These are phyloP conservation scores for Caenorhabditis afra DNA, from an alignment of 2,888 invertebrate species.

Conservation along the genomic window DNA sequence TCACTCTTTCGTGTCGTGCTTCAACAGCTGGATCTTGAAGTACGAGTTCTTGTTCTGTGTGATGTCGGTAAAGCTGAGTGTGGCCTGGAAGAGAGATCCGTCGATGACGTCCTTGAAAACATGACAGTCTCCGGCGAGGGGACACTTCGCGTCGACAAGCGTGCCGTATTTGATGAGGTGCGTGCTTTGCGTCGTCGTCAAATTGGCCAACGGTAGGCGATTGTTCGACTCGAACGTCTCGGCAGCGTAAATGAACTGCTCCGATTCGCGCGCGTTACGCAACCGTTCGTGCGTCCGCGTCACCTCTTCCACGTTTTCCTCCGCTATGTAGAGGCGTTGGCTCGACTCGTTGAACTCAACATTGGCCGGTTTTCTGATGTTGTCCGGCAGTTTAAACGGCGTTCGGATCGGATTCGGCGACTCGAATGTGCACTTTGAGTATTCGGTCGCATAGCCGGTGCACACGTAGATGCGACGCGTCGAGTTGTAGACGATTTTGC, in stretches of 20 bases:
- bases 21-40: slow-evolving; percentile 93
- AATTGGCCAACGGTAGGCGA: background rate
- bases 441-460: slow-evolving; percentile 89
- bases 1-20: slow-evolving; percentile 84
- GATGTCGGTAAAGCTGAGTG: slow-evolving; percentile 86
- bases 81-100: slow-evolving; percentile 66
- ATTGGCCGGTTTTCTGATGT: slow-evolving; percentile 82
- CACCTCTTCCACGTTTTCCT: too few relatives aligned
- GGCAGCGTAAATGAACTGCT: slow-evolving; percentile 24
- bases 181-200: slow-evolving; percentile 81
- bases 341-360: slow-evolving; percentile 81
- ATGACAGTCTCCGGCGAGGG: slow-evolving; percentile 72
- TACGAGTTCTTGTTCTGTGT: slow-evolving; percentile 92
- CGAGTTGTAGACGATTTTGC: slow-evolving; percentile 67
- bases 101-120: slow-evolving; percentile 58
- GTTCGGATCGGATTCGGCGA: slow-evolving; percentile 87
- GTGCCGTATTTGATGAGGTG: slow-evolving; percentile 89
- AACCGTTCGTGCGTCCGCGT: too few relatives aligned
- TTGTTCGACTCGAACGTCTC: slow-evolving; percentile 27
- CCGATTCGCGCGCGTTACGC: too few relatives aligned
- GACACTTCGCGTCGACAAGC: slow-evolving; percentile 92
- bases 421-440: slow-evolving; percentile 89
- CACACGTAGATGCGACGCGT: slow-evolving; percentile 88
- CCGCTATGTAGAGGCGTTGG: slow-evolving; percentile 36
- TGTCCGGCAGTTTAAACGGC: slow-evolving; percentile 86